Conservation (phyloP, 2,888 invertebrate genomes). For the Chrysodeixis includens region DNA sequence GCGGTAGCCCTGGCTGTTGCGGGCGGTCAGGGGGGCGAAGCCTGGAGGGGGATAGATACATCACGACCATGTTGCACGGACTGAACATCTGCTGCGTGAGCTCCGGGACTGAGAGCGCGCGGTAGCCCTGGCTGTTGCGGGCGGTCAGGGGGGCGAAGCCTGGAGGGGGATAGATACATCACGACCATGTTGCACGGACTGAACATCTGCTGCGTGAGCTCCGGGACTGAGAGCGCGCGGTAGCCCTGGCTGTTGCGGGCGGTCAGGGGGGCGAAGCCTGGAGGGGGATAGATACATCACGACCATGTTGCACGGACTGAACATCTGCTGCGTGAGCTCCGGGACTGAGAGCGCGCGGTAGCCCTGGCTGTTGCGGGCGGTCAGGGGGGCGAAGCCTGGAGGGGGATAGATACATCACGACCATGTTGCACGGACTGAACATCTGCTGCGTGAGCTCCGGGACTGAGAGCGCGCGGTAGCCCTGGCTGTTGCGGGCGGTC, state of each 20-base stretch:
- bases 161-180: no score
- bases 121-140: constrained; percentile 92
- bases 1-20: constrained; percentile 93
- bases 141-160: constrained; percentile 95
- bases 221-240: constrained; percentile 93
- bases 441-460: constrained; percentile 93
- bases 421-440: constrained; percentile 96
- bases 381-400: constrained; percentile 93
- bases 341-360: constrained; percentile 94
- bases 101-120: constrained; percentile 93
- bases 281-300: no score
- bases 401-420: no score
- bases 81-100: constrained; percentile 94
- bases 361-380: constrained; percentile 92
- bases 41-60: no score
- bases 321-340: constrained; percentile 93
- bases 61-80: constrained; percentile 95
- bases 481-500: constrained; percentile 93
- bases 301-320: constrained; percentile 96
- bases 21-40: constrained; percentile 94
- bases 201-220: constrained; percentile 94
- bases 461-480: constrained; percentile 93
- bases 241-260: constrained; percentile 93
- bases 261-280: constrained; percentile 93
- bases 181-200: constrained; percentile 96